Base-by-base conservation (phyloP, 1,140 invertebrate species). In the Heterodera carotae region DNA sequence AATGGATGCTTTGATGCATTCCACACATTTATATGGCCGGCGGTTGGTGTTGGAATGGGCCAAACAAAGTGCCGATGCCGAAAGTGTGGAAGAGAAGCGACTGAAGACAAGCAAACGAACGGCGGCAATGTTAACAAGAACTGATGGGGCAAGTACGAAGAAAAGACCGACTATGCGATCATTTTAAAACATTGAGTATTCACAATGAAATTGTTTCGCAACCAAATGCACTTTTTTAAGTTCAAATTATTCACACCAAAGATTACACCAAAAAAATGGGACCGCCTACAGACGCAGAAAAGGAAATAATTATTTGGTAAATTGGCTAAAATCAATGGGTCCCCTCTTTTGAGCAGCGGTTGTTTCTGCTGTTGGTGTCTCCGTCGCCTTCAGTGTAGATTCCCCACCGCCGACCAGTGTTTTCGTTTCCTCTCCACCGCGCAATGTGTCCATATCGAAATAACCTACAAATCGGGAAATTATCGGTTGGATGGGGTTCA, bases 31-130 rank as follows among this genome's bases (percentile, higher is more conserved):
- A 88, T 98, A 96, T 88, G 96, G 96, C 4, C 90, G 97, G 82
- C 91, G 96, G 59, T 89, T 99, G 79, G 95, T 97, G 0, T 89
- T 99, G 27, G 96, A 99, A 90, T 99, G 97, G 97, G 96, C 96
- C 0, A 91, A 92, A 27, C 76, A 83, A n/a, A 66, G 25, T 15
- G 92, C 92, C 43, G 82, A 84, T 15, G 92, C 92, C 43, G 82
- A 84, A 34, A 82, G 76, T 29, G 77, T 86, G 4, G 86, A 87
- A n/a, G 79, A 86, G 39, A 43, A 86, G 15, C 72, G 86, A 15
- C 75, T 77, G 48, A 87, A 81, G 69, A 85, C 81, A 29, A 60
- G 33, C 18, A 66, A 79, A 25, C 56, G 72, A 77, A 60, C 22
- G 53, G 27, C 31, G 53, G 43, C 48, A 53, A 18, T 53, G 12